A percentile compares a stretch with the other conserved stretches of the same genome.
Evolutionary conservation across 2,113 vertebrate species (phyloP).

Genomic region (Pituophis catenifer): DNA sequence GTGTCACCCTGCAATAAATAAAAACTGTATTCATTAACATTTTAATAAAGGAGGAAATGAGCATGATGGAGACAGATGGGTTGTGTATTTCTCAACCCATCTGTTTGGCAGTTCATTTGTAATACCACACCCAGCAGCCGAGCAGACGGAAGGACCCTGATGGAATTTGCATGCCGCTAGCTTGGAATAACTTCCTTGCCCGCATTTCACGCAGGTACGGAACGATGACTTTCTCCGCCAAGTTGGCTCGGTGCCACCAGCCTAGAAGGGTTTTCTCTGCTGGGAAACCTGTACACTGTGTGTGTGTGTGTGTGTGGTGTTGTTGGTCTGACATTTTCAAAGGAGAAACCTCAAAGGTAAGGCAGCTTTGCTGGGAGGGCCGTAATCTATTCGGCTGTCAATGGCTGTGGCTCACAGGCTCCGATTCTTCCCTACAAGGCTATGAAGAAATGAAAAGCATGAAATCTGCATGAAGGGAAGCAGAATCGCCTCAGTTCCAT

Average conservation of each 20-base stretch:
- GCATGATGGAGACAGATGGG: conserved; percentile 75
- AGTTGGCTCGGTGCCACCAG: conserved; percentile 41
- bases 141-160: conserved; percentile 60
- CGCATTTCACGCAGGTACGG: conserved; percentile 61
- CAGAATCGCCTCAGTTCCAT: conserved; percentile 12
- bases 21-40: conserved; percentile 77
- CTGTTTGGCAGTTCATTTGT: conserved; percentile 65
- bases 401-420: neutral
- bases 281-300: neutral
- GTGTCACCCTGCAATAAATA: conserved; percentile 72
- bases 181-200: conserved; percentile 43
- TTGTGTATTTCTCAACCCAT: conserved; percentile 66
- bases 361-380: neutral
- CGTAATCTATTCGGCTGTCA: neutral
- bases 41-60: conserved; percentile 77
- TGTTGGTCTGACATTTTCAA: neutral
- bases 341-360: conserved; percentile 15
- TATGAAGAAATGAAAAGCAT: conserved; percentile 24
- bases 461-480: conserved; percentile 34
- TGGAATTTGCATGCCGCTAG: conserved; percentile 37
- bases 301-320: neutral
- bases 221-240: conserved; percentile 43
- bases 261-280: conserved; percentile 36
- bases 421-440: conserved; percentile 25
- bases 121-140: conserved; percentile 59